A percentile compares a stretch with the other conserved stretches of the same genome.
phyloP scores from a whole-genome alignment of 2,113 vertebrate species.

The Crotalus helleri region DNA sequence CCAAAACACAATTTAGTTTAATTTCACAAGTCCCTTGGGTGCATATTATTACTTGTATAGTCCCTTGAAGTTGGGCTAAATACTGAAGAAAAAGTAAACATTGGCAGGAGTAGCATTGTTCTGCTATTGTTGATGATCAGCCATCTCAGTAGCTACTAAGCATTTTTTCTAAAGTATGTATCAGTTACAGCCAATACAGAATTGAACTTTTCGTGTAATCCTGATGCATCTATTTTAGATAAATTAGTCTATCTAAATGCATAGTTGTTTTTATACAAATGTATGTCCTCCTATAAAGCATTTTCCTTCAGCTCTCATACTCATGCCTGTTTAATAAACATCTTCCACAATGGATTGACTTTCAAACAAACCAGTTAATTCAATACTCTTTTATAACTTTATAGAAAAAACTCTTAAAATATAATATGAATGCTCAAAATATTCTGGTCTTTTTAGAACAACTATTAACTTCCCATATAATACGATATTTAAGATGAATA shows the following conservation, averaged over 20 bases:
- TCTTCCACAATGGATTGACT: slow-evolving; percentile 32
- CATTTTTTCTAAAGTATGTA: background rate
- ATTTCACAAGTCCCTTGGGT: background rate
- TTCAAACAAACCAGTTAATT: slow-evolving; percentile 50
- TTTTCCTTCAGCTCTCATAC: slow-evolving; percentile 33
- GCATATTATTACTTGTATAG: background rate
- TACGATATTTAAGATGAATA: slow-evolving; percentile 44
- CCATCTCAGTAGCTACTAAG: background rate
- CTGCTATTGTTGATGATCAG: slow-evolving; percentile 1
- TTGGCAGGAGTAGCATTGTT: background rate
- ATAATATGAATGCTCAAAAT: slow-evolving; percentile 62
- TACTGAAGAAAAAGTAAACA: background rate
- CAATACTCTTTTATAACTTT: slow-evolving; percentile 48
- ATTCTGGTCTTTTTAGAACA: slow-evolving; percentile 61
- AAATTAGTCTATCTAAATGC: slow-evolving; percentile 25
- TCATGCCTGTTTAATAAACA: slow-evolving; percentile 48
- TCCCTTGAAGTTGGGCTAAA: background rate
- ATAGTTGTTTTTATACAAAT: slow-evolving; percentile 32
- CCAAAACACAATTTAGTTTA: too few species aligned
- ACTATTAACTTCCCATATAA: slow-evolving; percentile 50
- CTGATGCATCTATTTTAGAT: slow-evolving; percentile 19
- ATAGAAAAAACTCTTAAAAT: slow-evolving; percentile 33
- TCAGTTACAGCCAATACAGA: background rate
- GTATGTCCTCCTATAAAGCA: slow-evolving; percentile 31
- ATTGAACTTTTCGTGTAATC: slow-evolving; percentile 2